Evolutionary conservation across 2,113 vertebrate species (phyloP).

Genomic region (Scomber scombrus): DNA sequence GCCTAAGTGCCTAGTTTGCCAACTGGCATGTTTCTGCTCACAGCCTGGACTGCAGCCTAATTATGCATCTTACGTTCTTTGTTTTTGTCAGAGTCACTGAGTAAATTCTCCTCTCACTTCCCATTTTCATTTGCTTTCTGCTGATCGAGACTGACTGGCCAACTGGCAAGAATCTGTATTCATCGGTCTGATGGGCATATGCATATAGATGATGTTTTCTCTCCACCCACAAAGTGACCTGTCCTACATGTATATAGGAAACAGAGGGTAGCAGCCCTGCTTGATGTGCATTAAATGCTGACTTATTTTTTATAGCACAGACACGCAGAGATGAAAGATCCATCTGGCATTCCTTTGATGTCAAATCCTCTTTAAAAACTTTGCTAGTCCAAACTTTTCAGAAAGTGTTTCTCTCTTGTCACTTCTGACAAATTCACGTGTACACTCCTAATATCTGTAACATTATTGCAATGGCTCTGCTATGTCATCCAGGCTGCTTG

Average conservation of each 20-base stretch:
- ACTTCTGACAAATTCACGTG: slow-evolving; percentile 9
- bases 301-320: slow-evolving; percentile 39
- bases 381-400: slow-evolving; percentile 34
- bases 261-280: slow-evolving; percentile 13
- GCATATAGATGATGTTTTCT: slow-evolving; percentile 59
- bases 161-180: slow-evolving; percentile 50
- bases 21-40: slow-evolving; percentile 64
- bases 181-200: slow-evolving; percentile 54
- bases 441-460: not conserved
- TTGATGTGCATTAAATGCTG: slow-evolving; percentile 23
- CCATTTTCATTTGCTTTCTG: slow-evolving; percentile 58
- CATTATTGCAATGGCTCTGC: not conserved
- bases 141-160: slow-evolving; percentile 57
- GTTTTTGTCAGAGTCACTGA: slow-evolving; percentile 59
- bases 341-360: slow-evolving; percentile 39
- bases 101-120: slow-evolving; percentile 63
- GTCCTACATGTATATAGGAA: slow-evolving; percentile 30
- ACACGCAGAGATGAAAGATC: slow-evolving; percentile 45
- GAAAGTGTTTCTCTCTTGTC: slow-evolving; percentile 5
- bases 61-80: slow-evolving; percentile 68
- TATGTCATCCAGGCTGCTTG: slow-evolving; percentile 8
- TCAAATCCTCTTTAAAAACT: slow-evolving; percentile 33
- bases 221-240: slow-evolving; percentile 59
- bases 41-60: slow-evolving; percentile 68
- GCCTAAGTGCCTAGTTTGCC: slow-evolving; percentile 59